Evolutionary conservation across 2,113 vertebrate species (phyloP).

Genomic region (Mesitornis unicolor): DNA sequence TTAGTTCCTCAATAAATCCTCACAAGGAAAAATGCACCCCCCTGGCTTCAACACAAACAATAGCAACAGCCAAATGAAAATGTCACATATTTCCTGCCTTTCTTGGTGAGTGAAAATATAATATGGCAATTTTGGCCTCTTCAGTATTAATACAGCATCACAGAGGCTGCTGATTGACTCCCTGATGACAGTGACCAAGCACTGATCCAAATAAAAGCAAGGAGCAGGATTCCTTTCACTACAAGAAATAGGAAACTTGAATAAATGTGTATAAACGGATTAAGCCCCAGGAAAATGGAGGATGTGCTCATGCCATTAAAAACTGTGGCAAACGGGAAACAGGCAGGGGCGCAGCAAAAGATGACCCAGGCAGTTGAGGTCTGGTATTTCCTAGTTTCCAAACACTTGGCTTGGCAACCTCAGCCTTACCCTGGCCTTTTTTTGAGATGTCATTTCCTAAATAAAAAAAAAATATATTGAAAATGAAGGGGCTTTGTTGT

Average conservation of each 20-base stretch:
- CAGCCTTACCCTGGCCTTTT: background rate
- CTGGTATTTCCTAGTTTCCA: background rate
- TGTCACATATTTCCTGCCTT: background rate
- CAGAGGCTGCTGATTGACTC: background rate
- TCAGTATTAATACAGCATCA: accelerated
- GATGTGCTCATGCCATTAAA: background rate
- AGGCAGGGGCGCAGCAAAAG: background rate
- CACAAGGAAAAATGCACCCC: background rate
- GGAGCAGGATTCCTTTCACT: background rate
- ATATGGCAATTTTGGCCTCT: background rate
- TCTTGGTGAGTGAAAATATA: background rate
- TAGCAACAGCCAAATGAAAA: background rate
- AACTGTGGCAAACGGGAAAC: background rate
- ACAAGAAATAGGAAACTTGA: background rate
- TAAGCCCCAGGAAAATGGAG: background rate
- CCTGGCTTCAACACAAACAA: background rate
- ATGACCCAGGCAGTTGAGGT: background rate
- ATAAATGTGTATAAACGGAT: background rate
- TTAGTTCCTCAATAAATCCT: background rate
- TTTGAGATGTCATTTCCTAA: background rate
- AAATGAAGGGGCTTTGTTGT: background rate
- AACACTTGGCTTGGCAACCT: background rate
- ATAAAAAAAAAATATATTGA: background rate
- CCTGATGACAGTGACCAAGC: background rate
- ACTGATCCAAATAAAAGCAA: accelerated